phyloP scores from a whole-genome alignment of 1,140 invertebrate species.

The Acromyrmex heyeri region DNA sequence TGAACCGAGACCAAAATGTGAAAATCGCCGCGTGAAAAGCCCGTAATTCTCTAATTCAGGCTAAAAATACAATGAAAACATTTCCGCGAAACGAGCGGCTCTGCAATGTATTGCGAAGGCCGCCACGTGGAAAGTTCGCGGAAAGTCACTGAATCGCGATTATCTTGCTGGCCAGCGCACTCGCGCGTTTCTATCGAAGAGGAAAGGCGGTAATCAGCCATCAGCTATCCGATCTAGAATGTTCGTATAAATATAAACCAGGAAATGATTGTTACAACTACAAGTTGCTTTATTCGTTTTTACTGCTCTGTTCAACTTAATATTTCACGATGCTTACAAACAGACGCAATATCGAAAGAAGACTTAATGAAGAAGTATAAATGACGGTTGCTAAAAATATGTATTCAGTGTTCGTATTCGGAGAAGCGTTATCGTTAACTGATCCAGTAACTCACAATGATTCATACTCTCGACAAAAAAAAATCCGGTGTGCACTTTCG shows the following conservation, averaged over 20 bases:
- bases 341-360: neutral
- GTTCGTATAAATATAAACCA: neutral
- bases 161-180: constrained; percentile 8
- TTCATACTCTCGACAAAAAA: constrained; percentile 23
- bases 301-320: neutral
- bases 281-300: neutral
- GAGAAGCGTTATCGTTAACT: constrained; percentile 20
- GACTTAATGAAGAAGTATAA: neutral
- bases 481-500: constrained; percentile 4
- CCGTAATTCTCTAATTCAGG: constrained; percentile 3
- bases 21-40: constrained; percentile 42
- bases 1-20: constrained; percentile 50
- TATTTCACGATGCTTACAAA: neutral
- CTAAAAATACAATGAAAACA: constrained; percentile 27
- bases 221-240: neutral
- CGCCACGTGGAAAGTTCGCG: constrained; percentile 57
- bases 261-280: constrained; percentile 4
- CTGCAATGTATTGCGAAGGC: constrained; percentile 21
- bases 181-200: constrained; percentile 53
- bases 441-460: neutral
- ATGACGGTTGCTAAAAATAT: neutral
- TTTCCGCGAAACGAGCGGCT: constrained; percentile 37
- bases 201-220: constrained; percentile 27
- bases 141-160: constrained; percentile 41
- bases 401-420: neutral